Evolutionary conservation across 2,113 vertebrate genomes (phyloP).

Genomic region (Shinisaurus crocodilurus): DNA sequence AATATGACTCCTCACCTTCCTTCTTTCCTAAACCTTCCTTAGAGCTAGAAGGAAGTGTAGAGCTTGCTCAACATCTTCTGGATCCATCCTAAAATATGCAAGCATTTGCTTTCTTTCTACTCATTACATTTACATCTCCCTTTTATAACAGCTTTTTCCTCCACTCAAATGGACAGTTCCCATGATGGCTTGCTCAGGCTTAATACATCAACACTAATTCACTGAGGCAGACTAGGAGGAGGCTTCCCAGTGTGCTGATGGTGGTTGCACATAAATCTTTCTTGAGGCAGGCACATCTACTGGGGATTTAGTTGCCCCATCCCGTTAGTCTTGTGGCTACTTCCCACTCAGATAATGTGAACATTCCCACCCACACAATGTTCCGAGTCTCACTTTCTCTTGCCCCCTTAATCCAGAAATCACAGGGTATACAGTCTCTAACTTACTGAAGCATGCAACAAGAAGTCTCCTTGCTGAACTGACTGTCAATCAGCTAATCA

Average conservation of each 20-base stretch:
- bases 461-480: not conserved
- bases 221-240: not conserved
- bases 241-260: not conserved
- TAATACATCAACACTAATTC: not conserved
- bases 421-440: not conserved
- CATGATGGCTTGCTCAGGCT: not conserved
- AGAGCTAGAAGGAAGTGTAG: not conserved
- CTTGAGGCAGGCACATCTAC: not conserved
- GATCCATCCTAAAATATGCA: not conserved
- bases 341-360: not conserved
- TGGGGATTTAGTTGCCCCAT: not conserved
- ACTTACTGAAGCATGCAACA: not conserved
- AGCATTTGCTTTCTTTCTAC: not conserved
- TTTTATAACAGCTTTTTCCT: not conserved
- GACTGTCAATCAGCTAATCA: slow-evolving; percentile 14
- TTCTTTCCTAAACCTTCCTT: not conserved
- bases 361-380: not conserved
- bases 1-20: not conserved
- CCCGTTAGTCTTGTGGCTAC: not conserved
- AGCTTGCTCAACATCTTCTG: no score
- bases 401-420: slow-evolving; percentile 15
- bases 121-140: not conserved
- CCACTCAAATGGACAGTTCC: not conserved
- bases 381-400: not conserved
- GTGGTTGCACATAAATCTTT: not conserved